These are phyloP conservation scores for Aspidapion aeneum DNA, from an alignment of 2,888 invertebrate genomes.

Conservation along the genomic window DNA sequence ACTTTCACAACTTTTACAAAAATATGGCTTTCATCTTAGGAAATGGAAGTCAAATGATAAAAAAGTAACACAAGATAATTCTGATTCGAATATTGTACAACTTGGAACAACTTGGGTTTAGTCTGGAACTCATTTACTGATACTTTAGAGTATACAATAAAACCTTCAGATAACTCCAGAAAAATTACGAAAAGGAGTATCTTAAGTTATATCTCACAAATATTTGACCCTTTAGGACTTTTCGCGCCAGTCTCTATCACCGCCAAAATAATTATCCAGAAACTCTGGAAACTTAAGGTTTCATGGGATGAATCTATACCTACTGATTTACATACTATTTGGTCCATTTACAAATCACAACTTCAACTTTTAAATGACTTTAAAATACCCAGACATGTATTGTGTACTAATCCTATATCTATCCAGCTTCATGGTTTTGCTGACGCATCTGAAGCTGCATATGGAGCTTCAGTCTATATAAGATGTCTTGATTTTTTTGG, in stretches of 20 bases:
- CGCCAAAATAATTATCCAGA: too few species aligned
- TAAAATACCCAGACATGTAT: slow-evolving; percentile 11
- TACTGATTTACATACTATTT: slow-evolving; percentile 3
- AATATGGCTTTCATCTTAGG: slow-evolving; percentile 9
- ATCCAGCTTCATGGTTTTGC: slow-evolving; percentile 20
- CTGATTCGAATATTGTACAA: background rate
- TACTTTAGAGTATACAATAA: slow-evolving; percentile 8
- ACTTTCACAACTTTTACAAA: slow-evolving; percentile 8
- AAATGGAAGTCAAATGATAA: slow-evolving; percentile 15
- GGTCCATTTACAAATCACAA: slow-evolving; percentile 6
- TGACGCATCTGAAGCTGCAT: background rate
- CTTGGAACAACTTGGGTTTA: slow-evolving; percentile 14
- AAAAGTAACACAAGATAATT: background rate
- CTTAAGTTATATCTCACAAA: slow-evolving; percentile 16
- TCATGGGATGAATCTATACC: slow-evolving; percentile 18
- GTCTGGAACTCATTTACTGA: slow-evolving; percentile 3
- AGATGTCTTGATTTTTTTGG: background rate
- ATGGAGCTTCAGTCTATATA: slow-evolving; percentile 15
- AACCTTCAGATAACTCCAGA: background rate
- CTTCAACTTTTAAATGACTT: slow-evolving; percentile 6
- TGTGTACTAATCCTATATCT: slow-evolving; percentile 3
- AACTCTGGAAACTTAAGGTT: too few species aligned
- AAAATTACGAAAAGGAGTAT: slow-evolving; percentile 15
- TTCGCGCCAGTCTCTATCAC: slow-evolving; percentile 12
- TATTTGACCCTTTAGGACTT: slow-evolving; percentile 20